Evolutionary conservation across 2,888 invertebrate species (phyloP).

Genomic region (Athrips mouffetella): DNA sequence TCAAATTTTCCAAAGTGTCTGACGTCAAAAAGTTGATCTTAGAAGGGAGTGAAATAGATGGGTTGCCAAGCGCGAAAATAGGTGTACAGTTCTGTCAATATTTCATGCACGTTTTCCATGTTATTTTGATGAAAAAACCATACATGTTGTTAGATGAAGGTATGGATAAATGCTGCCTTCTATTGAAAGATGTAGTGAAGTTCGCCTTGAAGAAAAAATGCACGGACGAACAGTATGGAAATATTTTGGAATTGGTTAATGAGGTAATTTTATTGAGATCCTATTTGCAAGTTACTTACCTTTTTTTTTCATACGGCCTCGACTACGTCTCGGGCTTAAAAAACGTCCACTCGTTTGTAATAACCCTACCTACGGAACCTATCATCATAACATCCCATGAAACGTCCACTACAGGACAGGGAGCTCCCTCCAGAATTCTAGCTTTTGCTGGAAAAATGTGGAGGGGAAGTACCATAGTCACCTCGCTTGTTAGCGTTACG

Average conservation of each 20-base stretch:
- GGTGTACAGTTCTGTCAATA: constrained; percentile 30
- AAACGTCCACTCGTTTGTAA: no score
- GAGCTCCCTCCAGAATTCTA: no score
- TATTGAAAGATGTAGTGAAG: constrained; percentile 40
- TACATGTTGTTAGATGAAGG: constrained; percentile 31
- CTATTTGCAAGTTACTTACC: no score
- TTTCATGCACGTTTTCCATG: constrained; percentile 35
- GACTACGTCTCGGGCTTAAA: no score
- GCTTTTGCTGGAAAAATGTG: no score
- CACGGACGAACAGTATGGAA: constrained; percentile 26
- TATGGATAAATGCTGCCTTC: constrained; percentile 22
- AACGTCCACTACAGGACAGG: no score
- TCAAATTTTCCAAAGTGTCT: constrained; percentile 26
- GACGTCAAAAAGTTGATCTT: constrained; percentile 30
- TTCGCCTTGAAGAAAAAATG: constrained; percentile 30
- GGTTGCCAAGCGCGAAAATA: constrained; percentile 26
- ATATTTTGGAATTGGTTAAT: constrained; percentile 38
- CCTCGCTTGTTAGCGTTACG: no score
- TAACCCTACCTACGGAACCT: no score
- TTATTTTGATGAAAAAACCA: constrained; percentile 31
- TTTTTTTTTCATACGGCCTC: no score
- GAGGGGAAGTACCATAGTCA: no score
- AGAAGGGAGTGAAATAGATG: constrained; percentile 25
- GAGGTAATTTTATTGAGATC: no score
- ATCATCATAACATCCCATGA: no score